Conservation (phyloP, 2,797 vertebrate species). For the Sciaenops ocellatus region DNA sequence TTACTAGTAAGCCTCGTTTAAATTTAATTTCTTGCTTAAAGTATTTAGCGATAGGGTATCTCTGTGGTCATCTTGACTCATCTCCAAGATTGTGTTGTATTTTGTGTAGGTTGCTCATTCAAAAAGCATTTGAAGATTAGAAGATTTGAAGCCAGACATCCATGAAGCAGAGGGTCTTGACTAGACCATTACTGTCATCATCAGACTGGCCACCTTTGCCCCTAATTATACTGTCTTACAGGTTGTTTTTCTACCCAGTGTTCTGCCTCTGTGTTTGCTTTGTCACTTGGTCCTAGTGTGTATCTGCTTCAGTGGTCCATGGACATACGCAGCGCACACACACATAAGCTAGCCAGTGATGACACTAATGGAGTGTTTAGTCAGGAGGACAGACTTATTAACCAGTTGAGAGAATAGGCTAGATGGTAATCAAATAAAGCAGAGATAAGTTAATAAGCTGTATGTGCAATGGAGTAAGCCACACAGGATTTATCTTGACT, state of each 20-base stretch:
- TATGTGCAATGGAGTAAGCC: conserved; percentile 53
- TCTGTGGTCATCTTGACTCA: neutral
- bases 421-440: conserved; percentile 72
- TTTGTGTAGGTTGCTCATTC: conserved; percentile 1
- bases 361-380: conserved; percentile 73
- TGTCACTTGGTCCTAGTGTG: conserved; percentile 55
- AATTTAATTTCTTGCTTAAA: neutral
- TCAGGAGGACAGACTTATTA: conserved; percentile 68
- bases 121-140: neutral
- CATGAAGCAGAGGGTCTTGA: neutral
- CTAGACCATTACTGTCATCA: conserved; percentile 8
- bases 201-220: conserved; percentile 25
- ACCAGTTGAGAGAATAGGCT: conserved; percentile 62
- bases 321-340: conserved; percentile 50
- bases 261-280: conserved; percentile 58
- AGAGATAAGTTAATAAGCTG: conserved; percentile 71
- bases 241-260: conserved; percentile 59
- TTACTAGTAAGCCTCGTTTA: neutral
- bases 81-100: conserved; percentile 7
- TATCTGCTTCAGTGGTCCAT: conserved; percentile 55
- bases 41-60: neutral
- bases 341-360: conserved; percentile 71
- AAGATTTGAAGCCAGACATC: neutral
- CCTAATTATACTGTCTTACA: conserved; percentile 25
- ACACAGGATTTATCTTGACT: conserved; percentile 37